phyloP scores from a whole-genome alignment of 1,140 invertebrate species.

The Triops longicaudatus region DNA sequence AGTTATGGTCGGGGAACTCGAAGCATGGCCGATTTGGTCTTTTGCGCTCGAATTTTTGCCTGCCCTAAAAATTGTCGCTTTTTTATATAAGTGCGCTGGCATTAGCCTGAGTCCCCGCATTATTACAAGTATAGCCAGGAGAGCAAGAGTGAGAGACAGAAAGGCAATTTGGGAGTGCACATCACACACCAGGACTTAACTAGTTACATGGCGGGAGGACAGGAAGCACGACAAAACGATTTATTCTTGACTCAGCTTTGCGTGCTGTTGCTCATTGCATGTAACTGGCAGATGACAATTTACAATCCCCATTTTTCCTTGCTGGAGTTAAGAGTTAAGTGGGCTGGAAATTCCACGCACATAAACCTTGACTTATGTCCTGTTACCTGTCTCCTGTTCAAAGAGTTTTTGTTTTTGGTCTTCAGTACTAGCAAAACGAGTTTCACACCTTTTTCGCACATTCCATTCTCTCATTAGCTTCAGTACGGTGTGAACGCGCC shows the following conservation, averaged over 20 bases:
- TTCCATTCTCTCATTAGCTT: background rate
- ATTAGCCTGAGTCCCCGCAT: background rate
- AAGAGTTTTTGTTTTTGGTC: background rate
- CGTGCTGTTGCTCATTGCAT: constrained; percentile 6
- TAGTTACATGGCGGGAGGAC: background rate
- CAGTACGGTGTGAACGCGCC: background rate
- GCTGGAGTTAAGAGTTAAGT: background rate
- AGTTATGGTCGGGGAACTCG: background rate
- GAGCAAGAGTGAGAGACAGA: background rate
- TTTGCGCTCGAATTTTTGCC: background rate
- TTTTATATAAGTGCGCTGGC: background rate
- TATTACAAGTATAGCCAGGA: background rate
- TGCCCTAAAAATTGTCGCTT: background rate
- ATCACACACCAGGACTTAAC: constrained; percentile 1
- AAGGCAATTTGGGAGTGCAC: constrained; percentile 1
- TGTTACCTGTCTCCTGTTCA: constrained; percentile 3
- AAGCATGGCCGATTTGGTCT: background rate
- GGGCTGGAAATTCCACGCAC: background rate
- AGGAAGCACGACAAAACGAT: constrained; percentile 14
- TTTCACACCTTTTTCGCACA: background rate
- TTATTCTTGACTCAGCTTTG: constrained; percentile 3
- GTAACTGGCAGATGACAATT: constrained; percentile 8
- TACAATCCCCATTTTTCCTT: background rate
- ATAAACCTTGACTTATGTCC: constrained; percentile 7
- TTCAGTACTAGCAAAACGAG: background rate